Evolutionary conservation across 1,140 invertebrate genomes (phyloP), one percentile per base, ranked within the genome.

Genomic region (Scaptomyza pallida): DNA sequence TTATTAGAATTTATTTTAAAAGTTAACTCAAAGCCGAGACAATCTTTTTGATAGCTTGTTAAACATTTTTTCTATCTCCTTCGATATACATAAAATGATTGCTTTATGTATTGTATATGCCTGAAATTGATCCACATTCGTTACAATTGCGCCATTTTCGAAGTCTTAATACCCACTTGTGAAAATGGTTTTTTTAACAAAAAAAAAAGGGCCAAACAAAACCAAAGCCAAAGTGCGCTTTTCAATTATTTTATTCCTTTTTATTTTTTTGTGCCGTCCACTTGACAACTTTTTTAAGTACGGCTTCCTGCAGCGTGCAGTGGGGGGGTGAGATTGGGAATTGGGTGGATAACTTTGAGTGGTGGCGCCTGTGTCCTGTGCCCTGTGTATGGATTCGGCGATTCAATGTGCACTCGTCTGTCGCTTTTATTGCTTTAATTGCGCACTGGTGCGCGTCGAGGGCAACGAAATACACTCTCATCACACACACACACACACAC

Each of bases 351-450:
- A 21, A 19, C 35, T 1, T 16, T 41, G 26, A 41, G 40, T 54
- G 48, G 13, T 51, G 26, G 23, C 6, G 6, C n/a, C n/a, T n/a
- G n/a, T n/a, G 12, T 45, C 43, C 19, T 44, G 48, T 55, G 35
- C 48, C n/a, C n/a, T n/a, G n/a, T 85, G 56, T 75, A 71, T 61
- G 70, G 64, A 77, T 72, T 71, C 54, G 67, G 64, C 73, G 62
- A 69, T 85, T 81, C 73, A 80, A 64, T 85, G 81, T 76, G 62
- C 82, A 77, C 76, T 77, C 69, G 81, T 64, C 69, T 72, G 77
- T 37, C 73, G 74, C 69, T 86, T 85, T 86, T 86, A 85, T 85
- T 86, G 81, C 81, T 86, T 85, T 85, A 86, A 85, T 85, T 85
- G 81, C 65, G 67, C 81, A 85, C 19, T 79, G 73, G 68, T 60